Evolutionary conservation across 2,113 vertebrate species (phyloP).

Genomic region (Misgurnus mizolepis): DNA sequence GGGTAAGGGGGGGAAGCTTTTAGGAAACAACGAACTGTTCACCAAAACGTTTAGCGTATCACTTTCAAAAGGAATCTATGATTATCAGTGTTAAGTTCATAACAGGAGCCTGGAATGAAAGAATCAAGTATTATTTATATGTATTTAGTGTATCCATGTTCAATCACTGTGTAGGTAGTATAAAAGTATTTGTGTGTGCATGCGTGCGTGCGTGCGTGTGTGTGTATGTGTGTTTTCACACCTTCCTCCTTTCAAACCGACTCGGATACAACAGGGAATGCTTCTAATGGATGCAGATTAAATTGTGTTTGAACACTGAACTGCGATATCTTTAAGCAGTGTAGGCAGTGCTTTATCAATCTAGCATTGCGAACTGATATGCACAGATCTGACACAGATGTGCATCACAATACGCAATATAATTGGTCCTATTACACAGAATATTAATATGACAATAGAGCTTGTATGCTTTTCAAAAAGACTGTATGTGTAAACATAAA

Average conservation of each 20-base stretch:
- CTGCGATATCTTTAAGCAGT: slow-evolving; percentile 42
- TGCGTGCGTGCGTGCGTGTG: background rate
- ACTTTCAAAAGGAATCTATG: background rate
- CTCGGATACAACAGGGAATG: slow-evolving; percentile 62
- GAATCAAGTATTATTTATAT: background rate
- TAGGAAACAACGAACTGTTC: background rate
- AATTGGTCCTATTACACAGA: slow-evolving; percentile 62
- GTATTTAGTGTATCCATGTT: background rate
- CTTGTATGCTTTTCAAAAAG: background rate
- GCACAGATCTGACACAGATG: slow-evolving; percentile 1
- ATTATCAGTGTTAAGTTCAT: background rate
- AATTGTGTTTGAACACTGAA: slow-evolving; percentile 7
- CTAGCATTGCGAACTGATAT: slow-evolving; percentile 50
- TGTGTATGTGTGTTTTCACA: slow-evolving; percentile 14
- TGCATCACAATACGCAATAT: slow-evolving; percentile 39
- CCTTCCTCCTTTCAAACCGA: slow-evolving; percentile 15
- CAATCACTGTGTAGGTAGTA: slow-evolving; percentile 25
- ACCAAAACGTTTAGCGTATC: slow-evolving; percentile 1
- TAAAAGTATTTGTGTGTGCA: slow-evolving; percentile 46
- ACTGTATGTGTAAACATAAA: background rate
- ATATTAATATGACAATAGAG: background rate
- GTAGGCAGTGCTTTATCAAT: slow-evolving; percentile 64
- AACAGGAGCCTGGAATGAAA: slow-evolving; percentile 11
- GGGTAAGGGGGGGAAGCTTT: background rate
- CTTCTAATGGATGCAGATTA: slow-evolving; percentile 54